Percentiles rank a stretch among this genome's conserved stretches.
phyloP scores from a whole-genome alignment of 2,797 vertebrate genomes.

The Coluber constrictor region DNA sequence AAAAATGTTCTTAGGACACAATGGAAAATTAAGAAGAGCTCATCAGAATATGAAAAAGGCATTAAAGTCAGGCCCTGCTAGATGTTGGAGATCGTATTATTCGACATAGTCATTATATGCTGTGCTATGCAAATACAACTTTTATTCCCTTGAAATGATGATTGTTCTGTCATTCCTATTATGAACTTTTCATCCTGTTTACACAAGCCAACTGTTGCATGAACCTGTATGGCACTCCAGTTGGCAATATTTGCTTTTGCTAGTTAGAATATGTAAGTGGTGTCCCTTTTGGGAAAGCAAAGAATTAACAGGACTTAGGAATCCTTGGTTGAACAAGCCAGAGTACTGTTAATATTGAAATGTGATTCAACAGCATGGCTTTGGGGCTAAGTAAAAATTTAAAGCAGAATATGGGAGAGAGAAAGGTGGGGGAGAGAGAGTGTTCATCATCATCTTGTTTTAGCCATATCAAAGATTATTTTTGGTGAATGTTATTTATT shows the following conservation, averaged over 20 bases:
- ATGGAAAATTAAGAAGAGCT: neutral
- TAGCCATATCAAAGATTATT: too few species aligned
- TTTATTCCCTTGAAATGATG: neutral
- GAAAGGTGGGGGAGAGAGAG: too few species aligned
- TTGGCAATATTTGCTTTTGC: neutral
- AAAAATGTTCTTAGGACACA: neutral
- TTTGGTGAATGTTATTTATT: too few species aligned
- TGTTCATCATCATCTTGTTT: too few species aligned
- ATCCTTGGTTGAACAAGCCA: neutral
- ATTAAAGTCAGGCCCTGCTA: neutral
- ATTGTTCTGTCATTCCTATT: neutral
- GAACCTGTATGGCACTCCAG: neutral
- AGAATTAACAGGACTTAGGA: neutral
- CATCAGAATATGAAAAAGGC: neutral
- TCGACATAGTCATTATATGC: neutral
- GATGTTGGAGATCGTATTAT: neutral
- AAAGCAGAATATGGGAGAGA: neutral
- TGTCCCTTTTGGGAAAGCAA: neutral
- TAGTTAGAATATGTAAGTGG: neutral
- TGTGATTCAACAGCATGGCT: neutral
- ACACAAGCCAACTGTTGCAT: neutral
- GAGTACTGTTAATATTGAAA: neutral
- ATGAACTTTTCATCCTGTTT: neutral
- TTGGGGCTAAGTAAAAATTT: neutral
- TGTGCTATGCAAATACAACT: neutral